Conservation (phyloP, 2,797 vertebrate species). For the Micrastur ruficollis region DNA sequence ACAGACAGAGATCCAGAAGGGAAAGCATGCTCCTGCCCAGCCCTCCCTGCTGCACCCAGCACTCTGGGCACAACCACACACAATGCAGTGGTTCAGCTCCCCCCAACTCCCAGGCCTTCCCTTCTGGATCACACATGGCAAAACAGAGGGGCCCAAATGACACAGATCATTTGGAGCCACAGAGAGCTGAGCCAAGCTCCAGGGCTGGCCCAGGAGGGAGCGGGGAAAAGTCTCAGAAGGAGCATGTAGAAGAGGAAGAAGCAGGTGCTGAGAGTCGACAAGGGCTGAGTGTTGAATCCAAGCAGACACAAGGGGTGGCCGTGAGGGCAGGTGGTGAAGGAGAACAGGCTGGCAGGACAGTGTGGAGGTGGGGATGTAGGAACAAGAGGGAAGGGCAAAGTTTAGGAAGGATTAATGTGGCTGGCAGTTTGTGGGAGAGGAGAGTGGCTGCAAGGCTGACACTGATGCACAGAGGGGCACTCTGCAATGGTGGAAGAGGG, state of each 20-base stretch:
- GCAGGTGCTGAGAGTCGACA: background rate
- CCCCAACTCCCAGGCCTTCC: background rate
- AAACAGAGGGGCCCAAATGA: background rate
- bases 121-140: slow-evolving; percentile 4
- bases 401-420: slow-evolving; percentile 14
- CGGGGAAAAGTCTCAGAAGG: background rate
- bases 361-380: background rate
- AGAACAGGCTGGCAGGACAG: background rate
- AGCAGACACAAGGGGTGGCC: background rate
- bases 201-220: background rate
- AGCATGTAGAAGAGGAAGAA: background rate
- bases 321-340: background rate
- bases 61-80: background rate
- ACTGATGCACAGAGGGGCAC: background rate
- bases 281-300: background rate
- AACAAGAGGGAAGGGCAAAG: background rate
- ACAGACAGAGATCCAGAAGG: slow-evolving; percentile 33
- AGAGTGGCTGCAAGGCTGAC: background rate
- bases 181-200: background rate
- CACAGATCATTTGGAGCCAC: background rate
- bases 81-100: fast-evolving
- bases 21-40: background rate
- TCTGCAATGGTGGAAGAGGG: background rate
- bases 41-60: background rate
- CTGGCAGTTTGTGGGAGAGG: background rate